Base-by-base conservation (phyloP, 2,113 vertebrate genomes). In the Leptobrachium leishanense region DNA sequence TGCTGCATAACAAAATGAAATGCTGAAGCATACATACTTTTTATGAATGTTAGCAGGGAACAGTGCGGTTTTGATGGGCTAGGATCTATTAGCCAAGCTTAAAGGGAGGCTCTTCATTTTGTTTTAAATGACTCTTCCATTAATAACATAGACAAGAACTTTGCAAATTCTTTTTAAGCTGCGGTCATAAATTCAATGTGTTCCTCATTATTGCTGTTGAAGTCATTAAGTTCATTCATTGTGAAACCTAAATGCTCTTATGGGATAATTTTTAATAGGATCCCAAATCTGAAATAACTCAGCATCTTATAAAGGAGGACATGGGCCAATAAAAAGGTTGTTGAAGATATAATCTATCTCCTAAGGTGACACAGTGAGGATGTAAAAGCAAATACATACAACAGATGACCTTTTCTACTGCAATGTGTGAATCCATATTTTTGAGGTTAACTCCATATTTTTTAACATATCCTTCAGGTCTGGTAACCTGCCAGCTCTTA, bases 191-290 rank as follows among this genome's bases (percentile, higher is more conserved):
- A 75, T 76, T 53, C 53, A 70, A 15, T 54, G 74, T 65, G 67
- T 66, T 75, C 59, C 64, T 74, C 50, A 43, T 44, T 81, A 74
- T 74, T 74, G 78, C 72, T 68, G 20, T 63, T 15, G 11, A 68
- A 74, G 53, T 74, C 64, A 74, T 81, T 81, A 81, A 74, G 54
- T 74, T 81, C 78, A 74, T 81, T 74, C 78, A 81, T 81, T 81
- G 78, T 74, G 20, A 81, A 81, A 62, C 72, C 53, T 20, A 43
- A 53, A 74, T 15, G 42, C 59, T 79, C 40, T 79, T 66, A 72
- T 66, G 63, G 59, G 77, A 63, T 66, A 68, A 74, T 59, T 74
- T 81, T 68, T 72, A 74, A 44, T 81, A 11, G 50, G 44, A 73
- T 80, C 70, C 53, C 41, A 44, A 80, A 80, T 67, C 46, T 74